These are phyloP conservation scores for Zootermopsis nevadensis DNA, from an alignment of 2,888 invertebrate species.

Conservation along the genomic window DNA sequence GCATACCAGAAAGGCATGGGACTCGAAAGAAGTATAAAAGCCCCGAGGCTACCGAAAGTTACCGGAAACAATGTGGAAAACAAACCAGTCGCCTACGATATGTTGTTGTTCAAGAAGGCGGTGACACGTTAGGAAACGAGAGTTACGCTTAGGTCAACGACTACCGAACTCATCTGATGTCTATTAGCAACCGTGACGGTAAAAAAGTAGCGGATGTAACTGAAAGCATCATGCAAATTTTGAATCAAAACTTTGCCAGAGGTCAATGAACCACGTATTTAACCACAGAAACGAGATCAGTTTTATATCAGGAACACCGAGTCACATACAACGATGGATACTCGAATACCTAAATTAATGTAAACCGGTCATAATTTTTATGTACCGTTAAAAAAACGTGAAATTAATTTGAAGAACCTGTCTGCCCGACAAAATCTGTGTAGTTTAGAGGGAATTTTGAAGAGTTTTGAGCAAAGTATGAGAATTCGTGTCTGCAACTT, in stretches of 20 bases:
- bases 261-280: not conserved
- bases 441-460: no score
- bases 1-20: conserved; percentile 12
- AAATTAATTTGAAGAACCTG: no score
- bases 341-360: no score
- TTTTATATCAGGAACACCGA: not conserved
- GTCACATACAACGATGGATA: not conserved
- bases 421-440: no score
- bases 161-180: no score
- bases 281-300: not conserved
- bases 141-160: not conserved
- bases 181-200: not conserved
- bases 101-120: not conserved
- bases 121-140: not conserved
- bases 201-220: no score
- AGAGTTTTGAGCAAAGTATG: no score
- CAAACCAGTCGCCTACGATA: conserved; percentile 22
- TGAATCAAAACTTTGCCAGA: not conserved
- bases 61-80: conserved; percentile 17
- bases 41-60: not conserved
- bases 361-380: no score
- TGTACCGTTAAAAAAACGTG: no score
- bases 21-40: not conserved
- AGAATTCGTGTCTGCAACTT: no score
- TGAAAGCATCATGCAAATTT: not conserved